Evolutionary conservation across 2,113 vertebrate species (phyloP).

Genomic region (Anolis sagrei): DNA sequence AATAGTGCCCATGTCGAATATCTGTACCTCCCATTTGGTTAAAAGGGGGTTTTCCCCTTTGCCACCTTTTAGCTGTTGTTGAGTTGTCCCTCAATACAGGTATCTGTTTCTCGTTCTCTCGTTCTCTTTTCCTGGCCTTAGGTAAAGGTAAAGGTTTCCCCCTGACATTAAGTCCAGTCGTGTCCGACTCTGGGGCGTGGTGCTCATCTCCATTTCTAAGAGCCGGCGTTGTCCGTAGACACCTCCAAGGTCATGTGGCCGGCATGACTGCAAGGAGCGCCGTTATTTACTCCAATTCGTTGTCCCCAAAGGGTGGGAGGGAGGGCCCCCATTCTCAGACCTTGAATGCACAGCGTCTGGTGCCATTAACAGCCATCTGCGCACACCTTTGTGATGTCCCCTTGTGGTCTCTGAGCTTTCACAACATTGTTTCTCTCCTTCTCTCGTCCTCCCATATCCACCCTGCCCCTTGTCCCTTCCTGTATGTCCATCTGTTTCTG

Average conservation of each 20-base stretch:
- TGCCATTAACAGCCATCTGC: constrained; percentile 33
- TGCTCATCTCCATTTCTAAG: too few species aligned
- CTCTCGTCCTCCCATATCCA: constrained; percentile 36
- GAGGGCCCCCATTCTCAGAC: not conserved
- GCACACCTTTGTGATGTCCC: constrained; percentile 25
- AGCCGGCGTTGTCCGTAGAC: too few species aligned
- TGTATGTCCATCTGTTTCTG: constrained; percentile 33
- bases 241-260: too few species aligned
- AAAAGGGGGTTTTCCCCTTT: not conserved
- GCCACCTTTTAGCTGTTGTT: not conserved
- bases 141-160: too few species aligned
- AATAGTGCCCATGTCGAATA: not conserved
- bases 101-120: not conserved
- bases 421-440: constrained; percentile 66
- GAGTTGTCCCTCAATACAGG: not conserved
- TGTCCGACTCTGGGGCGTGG: too few species aligned
- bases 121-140: not conserved
- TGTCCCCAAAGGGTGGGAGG: not conserved
- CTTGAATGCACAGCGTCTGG: not conserved
- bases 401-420: constrained; percentile 44
- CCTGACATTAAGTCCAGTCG: too few species aligned
- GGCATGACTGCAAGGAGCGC: too few species aligned
- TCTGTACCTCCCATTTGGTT: not conserved
- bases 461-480: constrained; percentile 29
- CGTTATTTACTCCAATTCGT: not conserved